Conservation (phyloP, 2,888 invertebrate species). For the Phlogophora meticulosa region DNA sequence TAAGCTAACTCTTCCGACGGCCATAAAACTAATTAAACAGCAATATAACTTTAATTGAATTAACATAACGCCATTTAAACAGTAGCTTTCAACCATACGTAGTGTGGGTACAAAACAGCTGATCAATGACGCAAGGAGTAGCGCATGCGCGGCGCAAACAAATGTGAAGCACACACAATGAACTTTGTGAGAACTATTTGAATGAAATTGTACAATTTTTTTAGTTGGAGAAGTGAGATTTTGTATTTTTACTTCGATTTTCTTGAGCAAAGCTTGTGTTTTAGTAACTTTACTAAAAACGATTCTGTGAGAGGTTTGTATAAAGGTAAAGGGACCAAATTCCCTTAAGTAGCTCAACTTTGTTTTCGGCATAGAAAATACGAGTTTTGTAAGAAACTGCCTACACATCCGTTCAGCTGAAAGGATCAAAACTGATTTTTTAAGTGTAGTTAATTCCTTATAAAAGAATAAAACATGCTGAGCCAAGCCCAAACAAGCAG, state of each 20-base stretch:
- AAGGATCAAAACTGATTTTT: too few species aligned
- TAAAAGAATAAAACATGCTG: neutral
- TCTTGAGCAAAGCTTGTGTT: neutral
- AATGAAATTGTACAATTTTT: constrained; percentile 27
- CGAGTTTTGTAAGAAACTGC: too few species aligned
- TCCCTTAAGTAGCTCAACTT: too few species aligned
- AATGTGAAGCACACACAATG: constrained; percentile 51
- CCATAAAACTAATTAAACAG: constrained; percentile 32
- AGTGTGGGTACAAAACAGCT: constrained; percentile 59
- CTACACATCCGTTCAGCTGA: too few species aligned
- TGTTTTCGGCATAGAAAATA: too few species aligned
- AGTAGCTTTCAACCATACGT: constrained; percentile 32
- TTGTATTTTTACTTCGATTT: neutral
- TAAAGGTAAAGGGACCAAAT: too few species aligned
- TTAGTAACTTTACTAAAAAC: too few species aligned
- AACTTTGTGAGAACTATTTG: constrained; percentile 49
- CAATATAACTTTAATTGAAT: constrained; percentile 37
- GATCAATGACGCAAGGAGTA: constrained; percentile 43
- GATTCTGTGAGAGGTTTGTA: too few species aligned
- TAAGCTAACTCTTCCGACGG: constrained; percentile 3
- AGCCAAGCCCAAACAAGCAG: too few species aligned
- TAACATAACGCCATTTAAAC: constrained; percentile 39
- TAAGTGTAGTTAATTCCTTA: neutral
- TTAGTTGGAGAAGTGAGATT: neutral
- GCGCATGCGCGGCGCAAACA: constrained; percentile 48